Evolutionary conservation across 2,888 invertebrate genomes (phyloP), one percentile per base, ranked within the genome.

Genomic region (Drosophila lacicola): DNA sequence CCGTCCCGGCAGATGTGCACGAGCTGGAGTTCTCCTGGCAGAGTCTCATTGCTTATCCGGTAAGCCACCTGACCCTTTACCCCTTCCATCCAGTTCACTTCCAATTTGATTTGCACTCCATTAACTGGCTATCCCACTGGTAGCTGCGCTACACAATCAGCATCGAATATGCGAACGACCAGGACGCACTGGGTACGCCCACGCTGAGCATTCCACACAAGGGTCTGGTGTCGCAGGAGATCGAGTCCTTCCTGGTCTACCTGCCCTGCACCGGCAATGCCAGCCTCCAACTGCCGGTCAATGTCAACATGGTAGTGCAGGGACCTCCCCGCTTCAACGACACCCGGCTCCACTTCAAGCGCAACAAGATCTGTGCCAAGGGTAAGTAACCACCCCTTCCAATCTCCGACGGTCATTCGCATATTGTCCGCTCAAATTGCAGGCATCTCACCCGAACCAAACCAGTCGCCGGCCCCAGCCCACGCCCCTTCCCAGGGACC

Each of bases 11-110:
- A 3, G 95, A 96, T 88, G 95, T 97, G 74, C 95, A 96, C 21
- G 96, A 96, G 90, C 93, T 97, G 82, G 96, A 96, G 93, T 97
- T 97, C 93, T 96, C 96, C 90, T 97, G 97, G 97, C 96, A 96
- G 90, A 96, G 96, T 79, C 93, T 96, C 51, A 94, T 95, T 44
- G 94, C 95, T 80, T 93, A 94, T 92, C 95, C 96, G 93, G 97
- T 97, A 93, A 94, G 95, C 93, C 39, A 60, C 36, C 55, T 46
- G 19, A 19, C 50, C 14, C 50, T n/a, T 41, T 41, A 17, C 14
- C 13, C 44, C 11, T 39, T 13, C 4, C 25, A 46, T 9, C n/a
- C 47, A 10, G 14, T 10, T 8, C 45, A 37, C n/a, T 21, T 50
- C 10, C 72, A 82, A 76, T 78, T 77, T 74, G 75, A 81, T 85